These are phyloP conservation scores for Hirudinaria manillensis DNA, from an alignment of 2,888 invertebrate species.

Conservation along the genomic window DNA sequence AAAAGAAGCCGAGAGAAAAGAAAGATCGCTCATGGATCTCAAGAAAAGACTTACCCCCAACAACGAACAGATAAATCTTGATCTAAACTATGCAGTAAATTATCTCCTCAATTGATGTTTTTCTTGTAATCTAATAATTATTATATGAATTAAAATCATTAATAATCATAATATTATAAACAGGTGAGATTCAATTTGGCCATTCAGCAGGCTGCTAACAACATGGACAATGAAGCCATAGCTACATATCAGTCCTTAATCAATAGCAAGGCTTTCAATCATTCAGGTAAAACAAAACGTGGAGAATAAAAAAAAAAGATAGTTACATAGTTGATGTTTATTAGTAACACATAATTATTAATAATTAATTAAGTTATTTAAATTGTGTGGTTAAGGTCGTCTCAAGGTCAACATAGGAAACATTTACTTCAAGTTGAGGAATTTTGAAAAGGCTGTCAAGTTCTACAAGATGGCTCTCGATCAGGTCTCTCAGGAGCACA, in stretches of 20 bases:
- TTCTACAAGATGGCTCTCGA: slow-evolving; percentile 97
- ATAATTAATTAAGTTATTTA: too few relatives aligned
- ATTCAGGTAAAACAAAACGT: slow-evolving; percentile 62
- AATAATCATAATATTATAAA: too few relatives aligned
- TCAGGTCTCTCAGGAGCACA: slow-evolving; percentile 83
- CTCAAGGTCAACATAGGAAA: slow-evolving; percentile 97
- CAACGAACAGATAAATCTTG: slow-evolving; percentile 84
- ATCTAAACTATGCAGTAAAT: slow-evolving; percentile 83
- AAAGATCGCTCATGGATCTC: slow-evolving; percentile 78
- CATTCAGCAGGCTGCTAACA: slow-evolving; percentile 85
- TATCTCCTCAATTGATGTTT: background rate
- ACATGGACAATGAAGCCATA: slow-evolving; percentile 89
- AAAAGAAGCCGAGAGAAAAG: slow-evolving; percentile 89
- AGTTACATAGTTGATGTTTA: background rate
- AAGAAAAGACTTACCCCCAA: slow-evolving; percentile 76
- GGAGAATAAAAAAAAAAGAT: slow-evolving; percentile 1
- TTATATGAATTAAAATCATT: too few relatives aligned
- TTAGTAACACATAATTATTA: background rate
- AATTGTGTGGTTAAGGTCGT: slow-evolving; percentile 58
- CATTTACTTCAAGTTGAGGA: slow-evolving; percentile 86
- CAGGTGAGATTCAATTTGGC: slow-evolving; percentile 92
- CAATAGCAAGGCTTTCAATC: slow-evolving; percentile 80
- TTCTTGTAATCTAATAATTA: background rate
- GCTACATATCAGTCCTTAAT: slow-evolving; percentile 91
- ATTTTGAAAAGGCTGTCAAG: slow-evolving; percentile 87